phyloP scores from a whole-genome alignment of 2,888 invertebrate species.

The Drosophila diplacantha region DNA sequence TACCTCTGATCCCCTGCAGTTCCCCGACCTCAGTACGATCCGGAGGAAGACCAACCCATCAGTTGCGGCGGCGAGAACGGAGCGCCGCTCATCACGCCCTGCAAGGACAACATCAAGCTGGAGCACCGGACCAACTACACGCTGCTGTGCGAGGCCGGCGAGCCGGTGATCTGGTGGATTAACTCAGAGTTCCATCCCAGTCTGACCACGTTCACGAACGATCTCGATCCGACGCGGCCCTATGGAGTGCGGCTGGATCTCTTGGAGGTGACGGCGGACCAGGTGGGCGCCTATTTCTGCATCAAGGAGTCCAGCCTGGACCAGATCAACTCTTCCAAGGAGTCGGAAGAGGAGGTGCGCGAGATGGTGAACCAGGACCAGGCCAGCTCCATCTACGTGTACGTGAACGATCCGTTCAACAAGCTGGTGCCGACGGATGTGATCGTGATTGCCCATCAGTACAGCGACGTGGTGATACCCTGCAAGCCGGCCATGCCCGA shows the following conservation, averaged over 20 bases:
- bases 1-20: conserved; percentile 47
- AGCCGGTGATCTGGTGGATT: conserved; percentile 77
- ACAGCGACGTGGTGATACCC: conserved; percentile 79
- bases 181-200: neutral
- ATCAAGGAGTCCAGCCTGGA: conserved; percentile 73
- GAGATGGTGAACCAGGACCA: conserved; percentile 73
- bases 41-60: conserved; percentile 51
- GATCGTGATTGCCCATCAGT: conserved; percentile 76
- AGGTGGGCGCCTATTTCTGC: conserved; percentile 81
- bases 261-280: conserved; percentile 77
- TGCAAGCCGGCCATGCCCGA: conserved; percentile 83
- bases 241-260: conserved; percentile 79
- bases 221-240: conserved; percentile 57
- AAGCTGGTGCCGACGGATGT: conserved; percentile 77
- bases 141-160: conserved; percentile 78
- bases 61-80: conserved; percentile 71
- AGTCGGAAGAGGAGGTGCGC: conserved; percentile 69
- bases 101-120: conserved; percentile 72
- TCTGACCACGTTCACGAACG: conserved; percentile 33
- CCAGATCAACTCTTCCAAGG: conserved; percentile 12
- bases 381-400: conserved; percentile 79
- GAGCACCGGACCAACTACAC: conserved; percentile 74
- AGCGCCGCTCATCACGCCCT: conserved; percentile 76
- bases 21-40: conserved; percentile 56
- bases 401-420: conserved; percentile 78